These are phyloP conservation scores for Ursus arctos DNA, from an alignment of 2,113 vertebrate species.

Conservation along the genomic window DNA sequence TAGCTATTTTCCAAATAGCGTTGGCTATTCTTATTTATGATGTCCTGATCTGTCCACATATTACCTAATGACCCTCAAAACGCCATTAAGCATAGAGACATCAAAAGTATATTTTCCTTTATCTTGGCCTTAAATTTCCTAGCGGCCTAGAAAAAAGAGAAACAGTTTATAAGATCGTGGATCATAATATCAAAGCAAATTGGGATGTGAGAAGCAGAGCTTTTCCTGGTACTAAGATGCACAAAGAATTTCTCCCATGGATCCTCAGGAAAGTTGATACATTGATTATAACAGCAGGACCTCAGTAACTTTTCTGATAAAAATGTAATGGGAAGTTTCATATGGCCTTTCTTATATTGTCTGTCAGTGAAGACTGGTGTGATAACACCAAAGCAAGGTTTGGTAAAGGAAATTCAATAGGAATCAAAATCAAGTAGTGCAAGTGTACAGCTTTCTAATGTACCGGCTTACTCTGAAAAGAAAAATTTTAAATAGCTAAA, in stretches of 20 bases:
- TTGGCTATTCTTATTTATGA: constrained; percentile 22
- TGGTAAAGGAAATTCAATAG: not conserved
- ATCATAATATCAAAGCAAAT: constrained; percentile 54
- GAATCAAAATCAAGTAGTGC: not conserved
- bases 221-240: not conserved
- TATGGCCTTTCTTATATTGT: not conserved
- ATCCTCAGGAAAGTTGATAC: not conserved
- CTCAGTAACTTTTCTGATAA: not conserved
- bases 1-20: not conserved
- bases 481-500: constrained; percentile 4
- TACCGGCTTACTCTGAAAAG: not conserved
- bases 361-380: not conserved
- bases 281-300: not conserved
- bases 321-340: not conserved
- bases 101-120: constrained; percentile 45
- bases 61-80: constrained; percentile 14
- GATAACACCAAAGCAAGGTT: not conserved
- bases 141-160: not conserved
- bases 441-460: not conserved
- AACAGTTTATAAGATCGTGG: not conserved
- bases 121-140: constrained; percentile 45
- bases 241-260: not conserved
- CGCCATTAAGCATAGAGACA: not conserved
- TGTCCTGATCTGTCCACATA: not conserved
- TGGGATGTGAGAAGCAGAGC: not conserved